Evolutionary conservation across 1,140 invertebrate genomes (phyloP), one percentile per base, ranked within the genome.

Genomic region (Megathymus violae): DNA sequence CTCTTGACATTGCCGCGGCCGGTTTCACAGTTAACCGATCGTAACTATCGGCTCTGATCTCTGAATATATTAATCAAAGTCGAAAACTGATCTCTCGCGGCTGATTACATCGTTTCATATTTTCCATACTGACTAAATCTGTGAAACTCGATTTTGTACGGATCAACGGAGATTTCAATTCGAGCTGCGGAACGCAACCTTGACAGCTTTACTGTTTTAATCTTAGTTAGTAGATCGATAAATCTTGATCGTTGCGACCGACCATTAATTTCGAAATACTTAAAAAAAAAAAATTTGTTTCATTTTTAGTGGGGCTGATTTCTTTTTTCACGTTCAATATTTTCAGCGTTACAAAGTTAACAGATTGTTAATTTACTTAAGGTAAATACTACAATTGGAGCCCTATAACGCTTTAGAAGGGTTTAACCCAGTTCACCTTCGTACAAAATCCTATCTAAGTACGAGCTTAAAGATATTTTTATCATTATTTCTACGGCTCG

Each of bases 1-100:
- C 60, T 80, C 85, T 88, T 89, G 85, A 88, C 85, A 88, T 88
- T 88, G 85, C 76, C 59, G 54, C 70, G 19, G 63, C 56, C 70
- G 46, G 65, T 62, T 76, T 76, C 73, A 78, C 71, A 74, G 71
- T 73, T 78, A 72, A 51, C 41, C 44, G 58, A 58, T 67, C 40
- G 16, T 14, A 62, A 44, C 52, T 31, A 44, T 56, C 52, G 2
- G 40, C 5, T 56, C 38, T 5, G 38, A 44, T 56, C 52, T 31
- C 40, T 34, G 40, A 58, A 65, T 56, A 59, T 69, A 72, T 75
- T 61, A 73, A 73, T 77, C 67, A 64, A 72, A 56, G 66, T 64
- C 63, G 43, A 62, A 60, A 62, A 65, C 64, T 54, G 58, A 76
- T 72, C 27, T 64, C 17, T 50, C 56, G 43, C 54, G 41, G 31